Base-by-base conservation (phyloP, 1,140 invertebrate species). In the Phymorhynchus buccinoides region DNA sequence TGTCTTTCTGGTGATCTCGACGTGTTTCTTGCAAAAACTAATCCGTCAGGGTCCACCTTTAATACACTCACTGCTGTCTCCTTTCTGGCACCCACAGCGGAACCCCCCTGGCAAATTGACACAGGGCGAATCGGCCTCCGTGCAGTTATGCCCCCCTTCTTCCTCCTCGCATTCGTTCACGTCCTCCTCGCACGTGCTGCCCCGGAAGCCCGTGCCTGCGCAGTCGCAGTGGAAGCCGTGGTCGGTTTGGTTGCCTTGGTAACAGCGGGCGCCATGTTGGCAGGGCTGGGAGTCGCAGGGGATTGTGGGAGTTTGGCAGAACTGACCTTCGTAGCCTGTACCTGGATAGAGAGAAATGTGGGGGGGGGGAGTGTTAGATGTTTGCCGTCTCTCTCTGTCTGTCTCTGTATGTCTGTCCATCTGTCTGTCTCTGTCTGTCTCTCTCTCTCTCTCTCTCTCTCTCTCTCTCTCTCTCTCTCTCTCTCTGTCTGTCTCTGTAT, bases 211-310 rank as follows among this genome's bases (percentile, higher is more conserved):
- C 1, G 95, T 91, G 1, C 95, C 95, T 7, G 71, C 66, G 90
- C 97, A 98, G 0, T 95, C 92, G 93, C 97, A 98, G 48, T 94
- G 93, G 93, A 85, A 90, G 16, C 80, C 84, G 3, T 81, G 41
- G 77, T 30, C 30, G 77, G 95, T 94, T 91, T 98, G 97, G 75
- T 18, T 12, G 77, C 95, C 94, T 91, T 98, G 97, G 35, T 96
- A 94, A 94, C 98, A 99, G 62, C 96, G 97, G 37, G 96, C 97
- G 18, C 86, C 87, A 93, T 89, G 85, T 68, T 62, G 83, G 77
- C 92, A 93, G 30, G 91, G 90, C 37, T 85, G 85, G 78, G 88
- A 87, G 14, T 86, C 94, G 92, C 97, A 98, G 90, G 98, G 97
- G 93, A 98, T 96, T 86, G 98, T 97, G 52, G 77, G 22, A 3